phyloP scores from a whole-genome alignment of 2,113 vertebrate species.

The Phasianus colchicus region DNA sequence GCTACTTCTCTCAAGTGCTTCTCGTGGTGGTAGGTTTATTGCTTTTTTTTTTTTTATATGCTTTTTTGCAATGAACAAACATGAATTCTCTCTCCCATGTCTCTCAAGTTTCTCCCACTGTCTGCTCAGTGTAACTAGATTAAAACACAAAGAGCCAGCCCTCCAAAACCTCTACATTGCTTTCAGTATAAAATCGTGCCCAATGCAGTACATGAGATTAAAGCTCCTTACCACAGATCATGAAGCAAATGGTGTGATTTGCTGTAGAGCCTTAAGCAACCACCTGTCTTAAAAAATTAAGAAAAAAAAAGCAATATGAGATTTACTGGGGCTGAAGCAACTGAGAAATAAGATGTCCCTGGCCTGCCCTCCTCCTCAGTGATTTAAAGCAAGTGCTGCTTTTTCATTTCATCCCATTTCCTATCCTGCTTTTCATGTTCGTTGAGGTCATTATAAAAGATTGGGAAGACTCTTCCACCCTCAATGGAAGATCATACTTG shows the following conservation, averaged over 20 bases:
- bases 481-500: not conserved
- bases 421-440: not conserved
- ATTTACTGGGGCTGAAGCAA: not conserved
- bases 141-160: not conserved
- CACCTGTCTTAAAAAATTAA: not conserved
- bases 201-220: not conserved
- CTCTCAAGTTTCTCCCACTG: not conserved
- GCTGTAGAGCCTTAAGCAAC: not conserved
- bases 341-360: not conserved
- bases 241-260: not conserved
- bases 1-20: conserved; percentile 11
- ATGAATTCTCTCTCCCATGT: not conserved
- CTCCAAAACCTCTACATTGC: not conserved
- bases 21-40: not conserved
- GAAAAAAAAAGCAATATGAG: not conserved
- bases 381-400: not conserved
- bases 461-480: not conserved
- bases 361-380: not conserved
- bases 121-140: not conserved
- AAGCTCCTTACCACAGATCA: not conserved
- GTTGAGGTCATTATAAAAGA: not conserved
- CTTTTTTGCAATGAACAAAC: not conserved
- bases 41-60: not conserved
- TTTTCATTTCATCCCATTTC: not conserved
- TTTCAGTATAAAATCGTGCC: not conserved